Conservation (phyloP, 2,113 vertebrate species). For the Myrmecophaga tridactyla region DNA sequence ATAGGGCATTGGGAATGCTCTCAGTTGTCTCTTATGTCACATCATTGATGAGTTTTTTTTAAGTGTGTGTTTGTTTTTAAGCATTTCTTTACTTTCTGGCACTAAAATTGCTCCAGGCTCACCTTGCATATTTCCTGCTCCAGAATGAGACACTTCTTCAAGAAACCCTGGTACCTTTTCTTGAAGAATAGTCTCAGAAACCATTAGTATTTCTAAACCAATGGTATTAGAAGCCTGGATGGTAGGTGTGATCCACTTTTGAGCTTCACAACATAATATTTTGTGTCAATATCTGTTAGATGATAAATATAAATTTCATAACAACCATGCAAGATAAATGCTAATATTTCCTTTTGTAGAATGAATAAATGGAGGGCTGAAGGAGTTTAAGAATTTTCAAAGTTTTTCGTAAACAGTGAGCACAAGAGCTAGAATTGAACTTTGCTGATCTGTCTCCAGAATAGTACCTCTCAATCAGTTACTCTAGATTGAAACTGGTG, state of each 20-base stretch:
- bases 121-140: neutral
- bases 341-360: neutral
- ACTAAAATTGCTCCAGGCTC: neutral
- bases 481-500: neutral
- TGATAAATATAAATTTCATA: neutral
- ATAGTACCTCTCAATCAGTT: neutral
- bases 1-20: neutral
- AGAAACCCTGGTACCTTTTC: neutral
- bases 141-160: neutral
- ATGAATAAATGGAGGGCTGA: neutral
- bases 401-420: neutral
- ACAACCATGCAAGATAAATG: neutral
- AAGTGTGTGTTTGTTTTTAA: neutral
- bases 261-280: neutral
- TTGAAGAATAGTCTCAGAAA: neutral
- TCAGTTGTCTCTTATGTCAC: neutral
- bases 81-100: neutral
- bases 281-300: neutral
- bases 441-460: neutral
- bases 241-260: neutral
- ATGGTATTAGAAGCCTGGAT: neutral
- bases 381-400: neutral
- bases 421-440: neutral
- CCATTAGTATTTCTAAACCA: too few species aligned
- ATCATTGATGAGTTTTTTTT: neutral